Base-by-base conservation (phyloP, 2,888 invertebrate genomes). In the Adineta ricciae region DNA sequence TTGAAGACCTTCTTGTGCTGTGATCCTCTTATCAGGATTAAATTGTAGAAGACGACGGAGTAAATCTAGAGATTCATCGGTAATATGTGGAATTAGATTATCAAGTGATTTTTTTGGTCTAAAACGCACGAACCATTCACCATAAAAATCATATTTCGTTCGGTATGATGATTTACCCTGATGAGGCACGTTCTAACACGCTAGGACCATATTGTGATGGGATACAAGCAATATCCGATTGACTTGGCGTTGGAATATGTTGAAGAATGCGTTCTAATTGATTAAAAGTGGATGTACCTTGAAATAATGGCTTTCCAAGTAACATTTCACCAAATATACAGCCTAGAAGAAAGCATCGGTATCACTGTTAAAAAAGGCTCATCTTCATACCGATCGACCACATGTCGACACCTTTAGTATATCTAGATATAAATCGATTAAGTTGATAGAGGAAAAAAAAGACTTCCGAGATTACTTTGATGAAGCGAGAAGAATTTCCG, bases 381-480 rank as follows among this genome's bases (percentile, higher is more conserved):
- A 32, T 64, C 32, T 19, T 14, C 4, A 32, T 32, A 64, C 64
- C 98, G 86, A 97, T 91, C 86, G 96, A 96, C 98, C 98, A 98
- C 95, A 98, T 96, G 90, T 98, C 98, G 87, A 99, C 96, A 50
- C 97, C 97, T 90, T 96, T 96, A 0, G 97, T 97, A 90, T 98
- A 95, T 95, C 78, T 38, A 78, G 41, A 78, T 36, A n/a, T 41
- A 78, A 3, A n/a, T 46, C 5, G 46, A 46, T 46, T 46, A 8
- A 46, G 5, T 64, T 5, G 56, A 27, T 64, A 27, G 27, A 27
- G 5, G n/a, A 56, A 56, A 56, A 7, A 64, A 64, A 64, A 78
- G 5, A 41, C 7, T 41, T 78, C 2, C 0, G n/a, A 41, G 14
- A 11, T 0, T 41, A 78, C 78, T 93, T 94, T 91, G 95, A 95